These are phyloP conservation scores for Drosophila lutescens DNA, from an alignment of 2,888 invertebrate species.

Conservation along the genomic window DNA sequence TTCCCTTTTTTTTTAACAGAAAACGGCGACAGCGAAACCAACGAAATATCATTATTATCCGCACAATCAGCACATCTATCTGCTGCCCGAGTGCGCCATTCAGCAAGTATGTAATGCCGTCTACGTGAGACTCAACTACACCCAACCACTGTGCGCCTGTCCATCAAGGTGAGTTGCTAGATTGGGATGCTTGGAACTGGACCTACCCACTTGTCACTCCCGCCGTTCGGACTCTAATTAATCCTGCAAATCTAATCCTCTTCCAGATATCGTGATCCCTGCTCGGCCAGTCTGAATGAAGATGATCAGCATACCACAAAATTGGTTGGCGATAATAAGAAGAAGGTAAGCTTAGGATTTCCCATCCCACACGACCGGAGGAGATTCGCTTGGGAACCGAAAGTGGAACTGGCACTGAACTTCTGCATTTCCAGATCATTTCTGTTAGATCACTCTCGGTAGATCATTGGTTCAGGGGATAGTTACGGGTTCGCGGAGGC, in stretches of 20 bases:
- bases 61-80: constrained; percentile 96
- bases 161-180: constrained; percentile 87
- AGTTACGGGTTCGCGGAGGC: constrained; percentile 3
- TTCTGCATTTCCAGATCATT: constrained; percentile 11
- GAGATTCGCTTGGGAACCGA: constrained; percentile 26
- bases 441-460: constrained; percentile 25
- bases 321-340: constrained; percentile 92
- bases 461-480: constrained; percentile 16
- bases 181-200: not conserved
- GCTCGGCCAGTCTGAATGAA: constrained; percentile 94
- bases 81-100: constrained; percentile 96
- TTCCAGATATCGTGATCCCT: constrained; percentile 91
- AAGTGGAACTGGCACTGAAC: constrained; percentile 20
- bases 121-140: constrained; percentile 95
- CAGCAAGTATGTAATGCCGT: constrained; percentile 98
- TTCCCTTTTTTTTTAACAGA: constrained; percentile 84
- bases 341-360: constrained; percentile 87
- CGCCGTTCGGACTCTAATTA: constrained; percentile 41
- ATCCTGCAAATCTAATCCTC: constrained; percentile 48
- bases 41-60: constrained; percentile 97
- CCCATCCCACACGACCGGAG: constrained; percentile 12
- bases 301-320: constrained; percentile 97
- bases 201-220: constrained; percentile 31
- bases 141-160: constrained; percentile 96
- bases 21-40: constrained; percentile 91